Conservation (phyloP, 2,888 invertebrate genomes). For the Lepeophtheirus nordmannii region DNA sequence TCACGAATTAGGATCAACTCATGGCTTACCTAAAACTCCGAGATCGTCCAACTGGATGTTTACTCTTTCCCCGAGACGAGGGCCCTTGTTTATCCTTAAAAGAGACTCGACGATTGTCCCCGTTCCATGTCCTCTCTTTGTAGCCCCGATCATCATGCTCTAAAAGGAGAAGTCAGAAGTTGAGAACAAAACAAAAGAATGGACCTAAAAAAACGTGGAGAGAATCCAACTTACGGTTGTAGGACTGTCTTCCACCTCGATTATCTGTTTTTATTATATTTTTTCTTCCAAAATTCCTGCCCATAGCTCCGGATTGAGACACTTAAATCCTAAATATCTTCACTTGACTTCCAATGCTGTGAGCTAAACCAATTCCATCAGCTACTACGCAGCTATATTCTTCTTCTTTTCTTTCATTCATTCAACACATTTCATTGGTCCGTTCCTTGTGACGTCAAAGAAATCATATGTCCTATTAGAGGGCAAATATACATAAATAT, state of each 20-base stretch:
- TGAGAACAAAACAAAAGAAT: neutral
- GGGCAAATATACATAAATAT: too few species aligned
- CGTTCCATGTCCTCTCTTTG: neutral
- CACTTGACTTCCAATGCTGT: too few species aligned
- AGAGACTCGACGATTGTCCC: neutral
- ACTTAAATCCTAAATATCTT: too few species aligned
- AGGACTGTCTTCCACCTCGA: neutral
- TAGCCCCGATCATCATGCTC: neutral
- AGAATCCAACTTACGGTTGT: neutral
- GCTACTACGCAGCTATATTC: too few species aligned
- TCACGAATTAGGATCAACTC: too few species aligned
- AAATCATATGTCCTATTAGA: too few species aligned
- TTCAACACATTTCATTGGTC: too few species aligned
- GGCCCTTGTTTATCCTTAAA: neutral
- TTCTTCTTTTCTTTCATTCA: too few species aligned
- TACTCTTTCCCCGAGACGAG: neutral
- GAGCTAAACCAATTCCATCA: too few species aligned
- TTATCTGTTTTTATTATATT: neutral
- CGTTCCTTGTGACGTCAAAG: too few species aligned
- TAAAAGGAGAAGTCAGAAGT: neutral
- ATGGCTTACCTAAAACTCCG: too few species aligned
- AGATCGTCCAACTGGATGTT: too few species aligned
- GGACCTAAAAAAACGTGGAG: neutral
- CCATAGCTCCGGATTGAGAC: neutral
- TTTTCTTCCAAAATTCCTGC: neutral